These are phyloP conservation scores for Sesamia nonagrioides DNA, from an alignment of 1,140 invertebrate genomes.

Conservation along the genomic window DNA sequence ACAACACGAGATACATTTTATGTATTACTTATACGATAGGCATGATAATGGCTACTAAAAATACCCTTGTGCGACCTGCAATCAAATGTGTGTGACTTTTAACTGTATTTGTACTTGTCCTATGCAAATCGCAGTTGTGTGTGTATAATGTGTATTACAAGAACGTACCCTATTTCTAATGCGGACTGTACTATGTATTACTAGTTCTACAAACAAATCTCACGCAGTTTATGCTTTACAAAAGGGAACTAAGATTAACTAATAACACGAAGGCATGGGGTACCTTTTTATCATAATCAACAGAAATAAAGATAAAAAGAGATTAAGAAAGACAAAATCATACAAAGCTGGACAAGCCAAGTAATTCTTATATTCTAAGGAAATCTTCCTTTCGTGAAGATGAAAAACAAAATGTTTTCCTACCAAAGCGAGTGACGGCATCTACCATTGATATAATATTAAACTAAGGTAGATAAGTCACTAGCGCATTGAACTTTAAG, in stretches of 20 bases:
- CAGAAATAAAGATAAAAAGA: background rate
- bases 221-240: background rate
- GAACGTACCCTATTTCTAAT: conserved; percentile 6
- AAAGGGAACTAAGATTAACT: conserved; percentile 25
- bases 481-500: too few species aligned
- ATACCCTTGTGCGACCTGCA: conserved; percentile 7
- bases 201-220: conserved; percentile 5
- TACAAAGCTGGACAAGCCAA: background rate
- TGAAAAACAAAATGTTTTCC: background rate
- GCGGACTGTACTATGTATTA: background rate
- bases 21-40: conserved; percentile 7
- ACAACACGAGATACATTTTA: background rate
- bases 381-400: background rate
- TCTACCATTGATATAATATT: too few species aligned
- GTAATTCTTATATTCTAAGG: background rate
- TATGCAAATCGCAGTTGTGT: background rate
- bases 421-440: background rate
- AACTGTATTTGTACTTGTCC: background rate
- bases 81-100: conserved; percentile 10
- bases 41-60: conserved; percentile 8
- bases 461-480: too few species aligned
- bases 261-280: background rate
- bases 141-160: background rate
- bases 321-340: background rate
- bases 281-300: background rate